A percentile compares a stretch with the other conserved stretches of the same genome.
phyloP scores from a whole-genome alignment of 2,797 vertebrate species.

The Thalassophryne amazonica region DNA sequence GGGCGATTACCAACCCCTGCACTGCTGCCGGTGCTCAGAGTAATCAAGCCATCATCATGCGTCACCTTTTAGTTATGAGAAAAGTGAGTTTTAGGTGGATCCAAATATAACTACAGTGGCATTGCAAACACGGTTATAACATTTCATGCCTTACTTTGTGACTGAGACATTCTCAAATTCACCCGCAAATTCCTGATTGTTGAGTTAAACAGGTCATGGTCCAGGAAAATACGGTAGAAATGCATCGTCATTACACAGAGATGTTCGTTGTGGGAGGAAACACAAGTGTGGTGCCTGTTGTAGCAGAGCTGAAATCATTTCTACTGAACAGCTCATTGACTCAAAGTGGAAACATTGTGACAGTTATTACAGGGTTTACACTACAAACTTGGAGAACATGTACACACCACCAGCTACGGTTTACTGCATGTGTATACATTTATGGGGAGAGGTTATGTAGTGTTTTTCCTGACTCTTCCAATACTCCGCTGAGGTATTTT shows the following conservation, averaged over 20 bases:
- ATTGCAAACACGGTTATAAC: too few relatives aligned
- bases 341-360: slow-evolving; percentile 6
- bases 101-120: too few relatives aligned
- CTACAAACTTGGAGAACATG: too few relatives aligned
- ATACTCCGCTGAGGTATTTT: slow-evolving; percentile 57
- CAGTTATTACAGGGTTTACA: not conserved
- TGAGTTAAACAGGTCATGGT: slow-evolving; percentile 57
- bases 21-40: too few relatives aligned
- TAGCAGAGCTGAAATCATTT: slow-evolving; percentile 21
- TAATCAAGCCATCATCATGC: too few relatives aligned
- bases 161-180: too few relatives aligned
- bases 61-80: too few relatives aligned
- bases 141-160: too few relatives aligned
- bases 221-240: slow-evolving; percentile 48
- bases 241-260: slow-evolving; percentile 49
- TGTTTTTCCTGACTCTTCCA: slow-evolving; percentile 11
- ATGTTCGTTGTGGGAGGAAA: slow-evolving; percentile 47
- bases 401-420: slow-evolving; percentile 11
- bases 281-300: slow-evolving; percentile 7
- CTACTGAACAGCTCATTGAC: not conserved
- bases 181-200: slow-evolving; percentile 26
- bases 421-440: not conserved
- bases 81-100: too few relatives aligned
- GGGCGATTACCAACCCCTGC: too few relatives aligned
- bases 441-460: too few relatives aligned